Percentiles rank a stretch among this genome's conserved stretches.
These are phyloP conservation scores for Acleris sparsana DNA, from an alignment of 2,888 invertebrate genomes.

Conservation along the genomic window DNA sequence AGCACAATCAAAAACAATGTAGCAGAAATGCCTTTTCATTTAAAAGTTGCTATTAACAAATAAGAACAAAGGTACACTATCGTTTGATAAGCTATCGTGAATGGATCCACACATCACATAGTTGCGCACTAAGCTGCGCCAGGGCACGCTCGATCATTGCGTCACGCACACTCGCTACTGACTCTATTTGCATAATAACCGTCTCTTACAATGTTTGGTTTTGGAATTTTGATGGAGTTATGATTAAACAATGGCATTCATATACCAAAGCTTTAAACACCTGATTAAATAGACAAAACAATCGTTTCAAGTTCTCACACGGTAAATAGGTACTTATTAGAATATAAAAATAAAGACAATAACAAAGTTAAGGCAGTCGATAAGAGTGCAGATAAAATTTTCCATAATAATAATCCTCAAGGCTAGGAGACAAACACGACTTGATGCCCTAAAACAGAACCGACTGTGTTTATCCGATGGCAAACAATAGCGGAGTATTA, in stretches of 20 bases:
- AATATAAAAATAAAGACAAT: not conserved
- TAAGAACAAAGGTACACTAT: constrained; percentile 25
- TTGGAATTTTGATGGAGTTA: constrained; percentile 9
- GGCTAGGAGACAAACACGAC: constrained; percentile 5
- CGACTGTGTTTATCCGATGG: constrained; percentile 3
- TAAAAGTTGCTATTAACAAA: constrained; percentile 26
- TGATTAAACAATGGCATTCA: constrained; percentile 8
- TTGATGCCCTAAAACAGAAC: constrained; percentile 5
- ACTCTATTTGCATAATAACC: constrained; percentile 57
- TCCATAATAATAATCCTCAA: not conserved
- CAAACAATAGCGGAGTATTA: constrained; percentile 14
- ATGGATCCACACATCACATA: constrained; percentile 30
- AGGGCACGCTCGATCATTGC: constrained; percentile 43
- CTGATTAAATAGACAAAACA: constrained; percentile 6
- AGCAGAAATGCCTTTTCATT: not conserved
- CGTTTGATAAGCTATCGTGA: constrained; percentile 29
- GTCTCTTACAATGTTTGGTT: constrained; percentile 45
- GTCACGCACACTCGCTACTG: constrained; percentile 38
- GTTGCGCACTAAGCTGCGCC: constrained; percentile 34
- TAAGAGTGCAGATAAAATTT: not conserved
- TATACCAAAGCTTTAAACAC: not conserved
- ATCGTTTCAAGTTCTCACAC: not conserved
- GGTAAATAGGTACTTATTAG: not conserved
- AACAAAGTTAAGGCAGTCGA: not conserved
- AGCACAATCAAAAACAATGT: not conserved